Conservation (phyloP, 2,888 invertebrate genomes). For the Corythucha ciliata region DNA sequence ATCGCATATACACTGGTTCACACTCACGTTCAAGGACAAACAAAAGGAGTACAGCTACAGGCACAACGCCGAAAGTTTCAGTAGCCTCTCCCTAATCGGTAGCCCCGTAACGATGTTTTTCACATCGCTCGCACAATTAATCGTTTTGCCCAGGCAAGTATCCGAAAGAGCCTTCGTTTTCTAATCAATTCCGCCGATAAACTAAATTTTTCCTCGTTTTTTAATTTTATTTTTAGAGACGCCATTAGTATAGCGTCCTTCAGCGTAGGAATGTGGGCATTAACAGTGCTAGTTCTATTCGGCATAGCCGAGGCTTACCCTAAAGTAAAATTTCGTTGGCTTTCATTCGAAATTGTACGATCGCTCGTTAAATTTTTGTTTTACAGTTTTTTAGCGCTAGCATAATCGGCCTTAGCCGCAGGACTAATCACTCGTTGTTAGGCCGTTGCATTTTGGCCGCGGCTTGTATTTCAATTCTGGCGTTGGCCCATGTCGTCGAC, state of each 20-base stretch:
- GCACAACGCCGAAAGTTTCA: constrained; percentile 55
- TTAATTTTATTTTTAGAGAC: constrained; percentile 38
- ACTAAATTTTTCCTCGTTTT: background rate
- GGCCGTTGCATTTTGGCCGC: constrained; percentile 49
- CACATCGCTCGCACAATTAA: constrained; percentile 45
- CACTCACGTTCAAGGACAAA: constrained; percentile 55
- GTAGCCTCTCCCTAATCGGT: constrained; percentile 54
- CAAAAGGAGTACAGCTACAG: constrained; percentile 59
- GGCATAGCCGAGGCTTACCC: constrained; percentile 42
- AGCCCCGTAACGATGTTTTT: constrained; percentile 53
- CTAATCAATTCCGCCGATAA: background rate
- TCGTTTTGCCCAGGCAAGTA: constrained; percentile 49
- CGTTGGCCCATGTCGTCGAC: constrained; percentile 51
- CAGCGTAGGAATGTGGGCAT: constrained; percentile 39
- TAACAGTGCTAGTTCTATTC: constrained; percentile 40
- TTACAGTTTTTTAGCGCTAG: constrained; percentile 41
- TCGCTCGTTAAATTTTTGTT: constrained; percentile 2
- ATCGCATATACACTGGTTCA: constrained; percentile 56
- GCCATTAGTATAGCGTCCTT: constrained; percentile 41
- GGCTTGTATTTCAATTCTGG: constrained; percentile 49
- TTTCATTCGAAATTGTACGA: background rate
- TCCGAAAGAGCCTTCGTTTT: background rate
- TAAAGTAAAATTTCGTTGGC: constrained; percentile 39
- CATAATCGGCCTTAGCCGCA: constrained; percentile 47
- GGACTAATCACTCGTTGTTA: constrained; percentile 50